Base-by-base conservation (phyloP, 2,888 invertebrate genomes). In the Hipparchia semele region DNA sequence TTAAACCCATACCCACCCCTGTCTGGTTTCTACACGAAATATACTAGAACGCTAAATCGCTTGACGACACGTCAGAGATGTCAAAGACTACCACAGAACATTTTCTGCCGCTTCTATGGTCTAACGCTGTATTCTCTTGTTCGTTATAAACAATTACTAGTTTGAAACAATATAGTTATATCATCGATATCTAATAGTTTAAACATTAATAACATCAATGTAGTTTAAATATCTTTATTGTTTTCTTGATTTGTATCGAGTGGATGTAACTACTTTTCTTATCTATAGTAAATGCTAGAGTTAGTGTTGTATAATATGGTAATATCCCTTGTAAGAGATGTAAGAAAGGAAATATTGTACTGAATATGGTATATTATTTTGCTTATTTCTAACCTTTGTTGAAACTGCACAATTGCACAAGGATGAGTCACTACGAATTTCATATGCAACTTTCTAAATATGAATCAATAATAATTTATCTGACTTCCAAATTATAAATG, bases 201-300 rank as follows among this genome's bases (percentile, higher is more conserved):
- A 23, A 23, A 39, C 5, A 39, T 13, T 0, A 23, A 49, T 64
- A 62, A 0, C 45, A 62, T 49, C 62, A 46, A 62, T 62, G 13
- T 46, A 13, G 45, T 13, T n/a, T n/a, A 49, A 49, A 58, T 58
- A 58, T 58, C 13, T 2, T 51, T 64, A 64, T 64, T 23, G 49
- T 49, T 45, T n/a, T 39, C 45, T 61, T 45, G 13, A 9, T 8
- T 49, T 4, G 10, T 64, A 51, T 51, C 64, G 64, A 49, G 13
- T 64, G 49, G 9, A 49, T 1, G 13, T 23, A 64, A 49, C 49
- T 6, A 51, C 64, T 64, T 64, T 23, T 49, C 64, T 64, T 64
- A 64, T 64, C 64, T 13, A 9, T 13, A 64, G 49, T 64, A 49
- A 64, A 64, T 64, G 49, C 8, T 64, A 13, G 49, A 64, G 49